Evolutionary conservation across 2,888 invertebrate genomes (phyloP).

Genomic region (Fragum whitleyi): DNA sequence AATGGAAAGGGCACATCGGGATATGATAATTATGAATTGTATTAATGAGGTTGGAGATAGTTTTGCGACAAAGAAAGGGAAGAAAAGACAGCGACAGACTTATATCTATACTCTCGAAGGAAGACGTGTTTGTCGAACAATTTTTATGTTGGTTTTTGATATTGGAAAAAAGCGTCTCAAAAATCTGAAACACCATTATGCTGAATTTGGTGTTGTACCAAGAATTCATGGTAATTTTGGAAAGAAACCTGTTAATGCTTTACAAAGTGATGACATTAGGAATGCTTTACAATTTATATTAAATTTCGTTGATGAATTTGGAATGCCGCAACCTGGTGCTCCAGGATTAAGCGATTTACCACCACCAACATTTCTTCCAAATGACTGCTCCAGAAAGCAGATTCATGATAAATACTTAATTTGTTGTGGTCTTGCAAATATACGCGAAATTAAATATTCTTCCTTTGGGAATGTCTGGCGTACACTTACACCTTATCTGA

Average conservation of each 20-base stretch:
- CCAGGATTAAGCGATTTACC: not conserved
- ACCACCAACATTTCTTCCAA: not conserved
- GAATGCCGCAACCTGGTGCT: not conserved
- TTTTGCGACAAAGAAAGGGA: not conserved
- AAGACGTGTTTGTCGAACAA: not conserved
- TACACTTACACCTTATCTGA: not conserved
- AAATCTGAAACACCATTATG: conserved; percentile 9
- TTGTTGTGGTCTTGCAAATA: not conserved
- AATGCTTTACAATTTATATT: not conserved
- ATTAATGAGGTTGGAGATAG: not conserved
- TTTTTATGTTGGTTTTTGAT: conserved; percentile 16
- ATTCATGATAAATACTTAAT: not conserved
- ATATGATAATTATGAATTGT: conserved; percentile 5
- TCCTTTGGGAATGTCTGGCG: conserved; percentile 2
- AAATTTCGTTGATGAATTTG: conserved; percentile 1
- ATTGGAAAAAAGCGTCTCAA: not conserved
- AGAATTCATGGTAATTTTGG: conserved; percentile 35
- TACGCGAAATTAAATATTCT: not conserved
- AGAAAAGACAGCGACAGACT: not conserved
- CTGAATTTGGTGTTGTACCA: conserved; percentile 10
- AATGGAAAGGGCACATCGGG: not conserved
- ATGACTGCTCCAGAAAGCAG: not conserved
- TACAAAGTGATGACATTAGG: conserved; percentile 16
- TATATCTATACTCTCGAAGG: not conserved
- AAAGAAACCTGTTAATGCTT: conserved; percentile 12